Base-by-base conservation (phyloP, 2,888 invertebrate genomes). In the Eudemis profundana region DNA sequence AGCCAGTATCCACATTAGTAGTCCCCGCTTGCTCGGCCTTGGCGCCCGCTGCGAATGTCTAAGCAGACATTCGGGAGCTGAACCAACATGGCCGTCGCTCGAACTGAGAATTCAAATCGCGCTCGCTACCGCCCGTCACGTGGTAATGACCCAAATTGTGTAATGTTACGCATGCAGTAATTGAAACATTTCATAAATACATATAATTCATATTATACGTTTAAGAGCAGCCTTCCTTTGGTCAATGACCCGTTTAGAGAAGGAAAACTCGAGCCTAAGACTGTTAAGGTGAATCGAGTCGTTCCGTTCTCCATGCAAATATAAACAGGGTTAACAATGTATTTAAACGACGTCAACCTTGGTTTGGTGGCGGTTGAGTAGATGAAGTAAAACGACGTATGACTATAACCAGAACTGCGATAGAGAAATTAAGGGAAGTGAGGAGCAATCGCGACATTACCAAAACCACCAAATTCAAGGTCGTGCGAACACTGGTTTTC, bases 121-220 rank as follows among this genome's bases (percentile, higher is more conserved):
- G 75, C 70, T 61, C 69, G 61, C 49, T 67, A 17, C 63, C 71
- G 70, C 76, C 71, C 72, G 74, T 78, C 75, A 68, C 73, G 74
- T 81, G 88, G 75, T 87, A 89, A 86, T 89, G 89, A 88, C 89
- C 88, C 73, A 73, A 80, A 86, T 88, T 85, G 81, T 80, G 87
- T 80, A 89, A 89, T 74, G 78, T 74, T 77, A 80, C 80, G 78
- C 74, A 67, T 56, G 69, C 68, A 62, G 67, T 69, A 70, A 69
- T 67, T 49, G 8, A 33, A 33, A 33, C 33, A 33, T 1, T 8
- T 33, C 8, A 8, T 33, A 10, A 33, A 10, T 2, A 27, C 7
- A 27, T 1, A 5, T 27, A 0, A 4, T 27, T 5, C 27, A 27
- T 27, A 27, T 5, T 4, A n/a, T n/a, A n/a, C n/a, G n/a, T n/a